These are phyloP conservation scores for Drosophila bocki DNA, from an alignment of 1,140 invertebrate genomes.

Conservation along the genomic window DNA sequence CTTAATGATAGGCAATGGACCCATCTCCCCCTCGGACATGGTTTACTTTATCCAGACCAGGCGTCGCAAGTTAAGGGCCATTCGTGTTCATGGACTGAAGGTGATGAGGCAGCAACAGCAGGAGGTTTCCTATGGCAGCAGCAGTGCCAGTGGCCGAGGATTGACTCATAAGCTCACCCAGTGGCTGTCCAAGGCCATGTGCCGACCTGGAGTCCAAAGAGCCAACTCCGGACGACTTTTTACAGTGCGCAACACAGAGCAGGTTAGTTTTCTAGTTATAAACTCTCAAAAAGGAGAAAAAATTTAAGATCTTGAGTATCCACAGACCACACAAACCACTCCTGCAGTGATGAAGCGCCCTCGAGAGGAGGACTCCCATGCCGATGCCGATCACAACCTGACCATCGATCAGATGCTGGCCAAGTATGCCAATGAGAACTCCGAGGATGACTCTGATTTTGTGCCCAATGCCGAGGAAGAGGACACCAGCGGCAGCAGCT, in stretches of 20 bases:
- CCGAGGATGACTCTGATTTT: conserved; percentile 79
- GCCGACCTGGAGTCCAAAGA: conserved; percentile 61
- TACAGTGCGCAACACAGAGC: conserved; percentile 6
- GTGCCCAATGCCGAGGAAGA: conserved; percentile 60
- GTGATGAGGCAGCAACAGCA: conserved; percentile 57
- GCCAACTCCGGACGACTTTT: conserved; percentile 40
- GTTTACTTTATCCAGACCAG: conserved; percentile 80
- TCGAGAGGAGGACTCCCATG: conserved; percentile 46
- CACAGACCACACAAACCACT: conserved; percentile 17
- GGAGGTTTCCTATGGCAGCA: conserved; percentile 13
- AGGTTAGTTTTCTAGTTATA: conserved; percentile 24
- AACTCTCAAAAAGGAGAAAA: accelerated
- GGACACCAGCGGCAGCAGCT: conserved; percentile 18
- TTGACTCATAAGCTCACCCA: conserved; percentile 43
- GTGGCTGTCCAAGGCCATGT: conserved; percentile 71
- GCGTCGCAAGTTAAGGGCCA: conserved; percentile 73
- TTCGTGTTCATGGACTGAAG: conserved; percentile 67
- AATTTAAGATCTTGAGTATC: background rate
- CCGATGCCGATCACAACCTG: conserved; percentile 49
- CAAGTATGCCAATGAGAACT: conserved; percentile 77
- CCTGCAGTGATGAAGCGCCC: conserved; percentile 54
- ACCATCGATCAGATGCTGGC: conserved; percentile 69
- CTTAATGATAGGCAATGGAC: conserved; percentile 71
- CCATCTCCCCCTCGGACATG: conserved; percentile 61
- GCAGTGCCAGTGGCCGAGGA: conserved; percentile 17